Percentiles rank a stretch among this genome's conserved stretches.
These are phyloP conservation scores for Ditylenchus dipsaci DNA, from an alignment of 1,140 invertebrate genomes.

Conservation along the genomic window DNA sequence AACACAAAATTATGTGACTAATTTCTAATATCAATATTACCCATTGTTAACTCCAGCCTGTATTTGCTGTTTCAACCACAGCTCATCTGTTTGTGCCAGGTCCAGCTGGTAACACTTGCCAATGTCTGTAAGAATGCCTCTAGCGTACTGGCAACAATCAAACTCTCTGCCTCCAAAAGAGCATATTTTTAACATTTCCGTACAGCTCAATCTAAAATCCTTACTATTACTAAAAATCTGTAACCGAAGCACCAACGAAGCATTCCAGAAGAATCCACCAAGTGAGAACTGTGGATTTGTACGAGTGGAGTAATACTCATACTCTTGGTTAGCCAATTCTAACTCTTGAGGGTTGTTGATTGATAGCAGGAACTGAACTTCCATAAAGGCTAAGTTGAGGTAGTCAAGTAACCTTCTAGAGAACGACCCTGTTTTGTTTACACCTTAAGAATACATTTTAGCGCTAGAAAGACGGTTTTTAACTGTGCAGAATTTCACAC, in stretches of 20 bases:
- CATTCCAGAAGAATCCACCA: slow-evolving; percentile 48
- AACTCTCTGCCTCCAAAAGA: slow-evolving; percentile 49
- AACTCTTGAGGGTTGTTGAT: slow-evolving; percentile 10
- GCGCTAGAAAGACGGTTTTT: too few relatives aligned
- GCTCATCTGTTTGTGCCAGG: slow-evolving; percentile 30
- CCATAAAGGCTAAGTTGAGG: slow-evolving; percentile 32
- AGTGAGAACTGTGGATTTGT: slow-evolving; percentile 45
- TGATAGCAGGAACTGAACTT: slow-evolving; percentile 23
- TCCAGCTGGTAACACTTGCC: slow-evolving; percentile 48
- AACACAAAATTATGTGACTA: not conserved
- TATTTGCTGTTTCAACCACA: slow-evolving; percentile 42
- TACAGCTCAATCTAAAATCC: slow-evolving; percentile 20
- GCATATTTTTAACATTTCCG: slow-evolving; percentile 47
- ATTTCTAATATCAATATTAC: not conserved
- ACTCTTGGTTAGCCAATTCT: slow-evolving; percentile 25
- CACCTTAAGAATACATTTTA: slow-evolving; percentile 15
- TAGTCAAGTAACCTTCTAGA: slow-evolving; percentile 43
- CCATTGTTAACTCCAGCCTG: slow-evolving; percentile 52
- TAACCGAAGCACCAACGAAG: slow-evolving; percentile 12
- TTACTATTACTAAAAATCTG: slow-evolving; percentile 12
- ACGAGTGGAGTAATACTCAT: slow-evolving; percentile 22
- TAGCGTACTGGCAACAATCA: slow-evolving; percentile 49
- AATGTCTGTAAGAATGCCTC: slow-evolving; percentile 48
- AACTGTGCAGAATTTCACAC: too few relatives aligned
- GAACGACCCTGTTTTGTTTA: slow-evolving; percentile 39